A percentile compares a stretch with the other conserved stretches of the same genome.
phyloP scores from a whole-genome alignment of 2,113 vertebrate species.

The Phyllostomus hastatus region DNA sequence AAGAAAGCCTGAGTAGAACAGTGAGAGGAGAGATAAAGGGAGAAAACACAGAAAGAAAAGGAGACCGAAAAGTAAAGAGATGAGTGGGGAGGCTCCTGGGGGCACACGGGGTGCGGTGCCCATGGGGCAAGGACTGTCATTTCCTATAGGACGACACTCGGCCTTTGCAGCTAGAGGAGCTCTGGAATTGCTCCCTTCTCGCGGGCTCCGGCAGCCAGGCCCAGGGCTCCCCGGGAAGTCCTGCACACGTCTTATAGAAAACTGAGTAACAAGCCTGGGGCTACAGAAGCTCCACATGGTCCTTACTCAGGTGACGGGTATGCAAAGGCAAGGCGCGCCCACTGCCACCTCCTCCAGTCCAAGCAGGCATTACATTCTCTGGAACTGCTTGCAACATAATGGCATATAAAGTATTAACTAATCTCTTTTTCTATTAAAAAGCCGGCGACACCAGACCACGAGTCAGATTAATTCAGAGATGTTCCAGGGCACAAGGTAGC shows the following conservation, averaged over 20 bases:
- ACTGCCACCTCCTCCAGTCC: constrained; percentile 25
- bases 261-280: neutral
- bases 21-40: neutral
- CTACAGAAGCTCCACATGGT: neutral
- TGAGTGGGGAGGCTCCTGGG: neutral
- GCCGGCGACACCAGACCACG: constrained; percentile 34
- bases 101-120: neutral
- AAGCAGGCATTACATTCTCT: constrained; percentile 49
- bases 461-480: constrained; percentile 62
- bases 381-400: constrained; percentile 40
- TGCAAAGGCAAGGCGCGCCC: constrained; percentile 16
- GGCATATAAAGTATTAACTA: constrained; percentile 41
- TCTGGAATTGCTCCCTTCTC: neutral
- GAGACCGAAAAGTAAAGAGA: neutral
- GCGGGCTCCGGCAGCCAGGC: neutral
- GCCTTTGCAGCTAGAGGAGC: neutral
- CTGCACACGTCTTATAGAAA: neutral
- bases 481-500: constrained; percentile 49
- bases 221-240: neutral
- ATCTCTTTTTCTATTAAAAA: constrained; percentile 68
- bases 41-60: constrained; percentile 2
- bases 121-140: neutral
- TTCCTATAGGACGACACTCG: fast-evolving
- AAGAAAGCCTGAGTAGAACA: neutral
- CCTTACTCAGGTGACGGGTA: neutral